These are phyloP conservation scores for Chrysogorgia sp. DNA, from an alignment of 92 coral and sea anemone species.

Conservation along the genomic window DNA sequence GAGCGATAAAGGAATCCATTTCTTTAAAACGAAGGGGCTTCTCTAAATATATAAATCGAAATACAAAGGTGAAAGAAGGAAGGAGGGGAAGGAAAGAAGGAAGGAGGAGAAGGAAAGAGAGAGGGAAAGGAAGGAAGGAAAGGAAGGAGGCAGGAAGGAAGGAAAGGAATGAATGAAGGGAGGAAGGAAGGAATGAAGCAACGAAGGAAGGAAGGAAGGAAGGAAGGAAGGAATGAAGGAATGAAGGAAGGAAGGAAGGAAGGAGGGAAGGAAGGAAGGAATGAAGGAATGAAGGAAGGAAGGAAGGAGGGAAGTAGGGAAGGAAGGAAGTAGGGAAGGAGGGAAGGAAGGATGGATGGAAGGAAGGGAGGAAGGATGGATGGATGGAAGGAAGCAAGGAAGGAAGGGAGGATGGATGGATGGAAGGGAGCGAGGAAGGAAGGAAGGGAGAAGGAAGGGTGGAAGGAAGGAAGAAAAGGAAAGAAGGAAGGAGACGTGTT, in stretches of 20 bases:
- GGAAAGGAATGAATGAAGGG: background rate
- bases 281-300: background rate
- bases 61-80: background rate
- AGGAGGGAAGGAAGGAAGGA: background rate
- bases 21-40: slow-evolving; percentile 9
- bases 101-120: background rate
- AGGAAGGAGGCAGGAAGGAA: background rate
- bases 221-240: background rate
- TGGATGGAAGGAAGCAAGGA: too few relatives aligned
- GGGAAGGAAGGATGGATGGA: background rate
- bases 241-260: background rate
- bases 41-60: background rate
- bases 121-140: background rate
- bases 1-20: slow-evolving; percentile 8
- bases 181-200: background rate
- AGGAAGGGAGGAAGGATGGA: background rate
- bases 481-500: background rate
- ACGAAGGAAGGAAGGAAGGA: background rate
- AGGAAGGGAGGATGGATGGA: too few relatives aligned
- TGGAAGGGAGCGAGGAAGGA: background rate
- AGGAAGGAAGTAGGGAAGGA: background rate
- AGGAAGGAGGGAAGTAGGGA: background rate
- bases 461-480: background rate
- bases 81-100: background rate
- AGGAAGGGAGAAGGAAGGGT: background rate